Evolutionary conservation across 2,888 invertebrate species (phyloP).

Genomic region (Elysia crispata): DNA sequence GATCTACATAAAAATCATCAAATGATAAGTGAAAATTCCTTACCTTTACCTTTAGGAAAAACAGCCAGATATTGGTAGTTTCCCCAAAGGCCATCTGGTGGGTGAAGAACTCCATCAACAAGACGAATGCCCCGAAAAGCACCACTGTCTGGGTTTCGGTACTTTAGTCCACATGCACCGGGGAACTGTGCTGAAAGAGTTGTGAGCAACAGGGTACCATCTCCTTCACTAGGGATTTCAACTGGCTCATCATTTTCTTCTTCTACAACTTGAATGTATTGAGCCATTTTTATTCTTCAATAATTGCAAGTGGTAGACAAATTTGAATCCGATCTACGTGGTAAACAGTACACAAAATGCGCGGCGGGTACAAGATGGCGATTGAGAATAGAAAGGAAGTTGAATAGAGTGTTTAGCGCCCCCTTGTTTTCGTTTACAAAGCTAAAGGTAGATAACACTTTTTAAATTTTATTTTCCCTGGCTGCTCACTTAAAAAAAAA

Average conservation of each 20-base stretch:
- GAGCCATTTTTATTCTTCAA: constrained; percentile 63
- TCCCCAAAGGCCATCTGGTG: constrained; percentile 95
- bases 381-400: too few species aligned
- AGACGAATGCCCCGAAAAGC: constrained; percentile 81
- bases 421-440: too few species aligned
- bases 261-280: constrained; percentile 93
- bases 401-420: background rate
- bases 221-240: constrained; percentile 95
- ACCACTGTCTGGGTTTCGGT: constrained; percentile 88
- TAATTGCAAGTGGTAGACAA: background rate
- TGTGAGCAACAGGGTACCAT: constrained; percentile 92
- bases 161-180: constrained; percentile 97
- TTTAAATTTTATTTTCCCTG: too few species aligned
- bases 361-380: too few species aligned
- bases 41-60: constrained; percentile 79
- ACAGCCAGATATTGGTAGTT: constrained; percentile 83
- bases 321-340: too few species aligned
- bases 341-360: too few species aligned
- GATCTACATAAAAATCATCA: background rate
- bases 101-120: constrained; percentile 92
- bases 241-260: constrained; percentile 96
- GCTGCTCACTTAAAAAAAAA: too few species aligned
- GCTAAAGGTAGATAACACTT: too few species aligned
- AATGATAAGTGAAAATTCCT: background rate
- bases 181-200: constrained; percentile 98